These are phyloP conservation scores for Tuta absoluta DNA, from an alignment of 2,888 invertebrate species.

Conservation along the genomic window DNA sequence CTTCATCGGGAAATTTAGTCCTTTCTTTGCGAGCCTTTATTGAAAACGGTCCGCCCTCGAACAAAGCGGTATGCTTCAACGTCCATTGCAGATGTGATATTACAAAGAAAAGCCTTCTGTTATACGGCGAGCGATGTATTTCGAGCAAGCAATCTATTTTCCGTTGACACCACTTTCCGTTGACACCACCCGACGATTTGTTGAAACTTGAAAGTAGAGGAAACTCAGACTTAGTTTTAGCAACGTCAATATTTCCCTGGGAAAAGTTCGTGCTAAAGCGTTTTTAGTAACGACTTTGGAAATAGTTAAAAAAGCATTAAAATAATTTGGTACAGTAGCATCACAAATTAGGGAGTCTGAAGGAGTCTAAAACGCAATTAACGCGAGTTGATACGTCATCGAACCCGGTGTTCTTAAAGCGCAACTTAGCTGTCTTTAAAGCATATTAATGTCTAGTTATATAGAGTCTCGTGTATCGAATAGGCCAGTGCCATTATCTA, in stretches of 20 bases:
- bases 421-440: no score
- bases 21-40: constrained; percentile 28
- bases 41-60: constrained; percentile 23
- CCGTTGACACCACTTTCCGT: constrained; percentile 17
- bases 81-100: constrained; percentile 22
- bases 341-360: no score
- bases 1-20: constrained; percentile 36
- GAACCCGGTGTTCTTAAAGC: not conserved
- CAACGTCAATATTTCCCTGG: not conserved
- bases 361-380: no score
- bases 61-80: constrained; percentile 21
- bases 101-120: constrained; percentile 20
- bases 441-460: no score
- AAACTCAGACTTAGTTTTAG: not conserved
- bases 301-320: constrained; percentile 19
- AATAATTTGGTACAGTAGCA: no score
- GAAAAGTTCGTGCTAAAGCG: not conserved
- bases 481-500: no score
- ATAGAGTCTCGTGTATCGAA: no score
- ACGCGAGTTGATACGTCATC: constrained; percentile 9
- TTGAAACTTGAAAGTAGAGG: not conserved
- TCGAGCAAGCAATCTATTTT: constrained; percentile 28
- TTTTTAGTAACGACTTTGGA: not conserved
- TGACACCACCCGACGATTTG: not conserved
- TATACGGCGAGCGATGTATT: constrained; percentile 20